Evolutionary conservation across 2,888 invertebrate genomes (phyloP), one percentile per base, ranked within the genome.

Genomic region (Tetramorium bicarinatum): DNA sequence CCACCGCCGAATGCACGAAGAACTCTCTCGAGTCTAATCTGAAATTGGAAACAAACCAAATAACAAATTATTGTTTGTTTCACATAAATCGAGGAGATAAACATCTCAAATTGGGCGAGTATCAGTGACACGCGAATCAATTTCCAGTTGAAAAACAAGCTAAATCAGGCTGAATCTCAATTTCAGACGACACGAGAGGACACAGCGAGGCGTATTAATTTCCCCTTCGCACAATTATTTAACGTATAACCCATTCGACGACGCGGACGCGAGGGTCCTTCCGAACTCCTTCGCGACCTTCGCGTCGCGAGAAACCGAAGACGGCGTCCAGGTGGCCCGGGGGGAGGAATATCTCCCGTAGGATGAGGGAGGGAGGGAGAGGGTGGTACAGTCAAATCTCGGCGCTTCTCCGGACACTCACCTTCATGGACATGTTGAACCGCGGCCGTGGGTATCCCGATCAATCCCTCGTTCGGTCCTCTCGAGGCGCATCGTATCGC

Each of bases 381-480:
- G 18, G 29, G 4, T 0, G 7, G 1, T 13, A 41, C 6, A 9
- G 13, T 7, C n/a, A 21, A 21, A 64, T 64, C 64, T 44, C 44
- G 64, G 21, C 21, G 41, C 0, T 15, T 41, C 21, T 41, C 21
- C 21, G 56, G 2, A n/a, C 13, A 82, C 89, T 87, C 77, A 91
- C 91, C 90, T 91, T 91, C 91, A 91, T 91, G 72, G 91, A 91
- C 91, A 91, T 91, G 66, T 85, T 90, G 59, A 76, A 67, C 18
- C 62, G 29, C 41, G 49, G 52, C 38, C 7, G 56, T 47, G 25
- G 2, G 49, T 59, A 34, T 21, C 7, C 15, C 38, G 71, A 71
- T 71, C 71, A 71, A 79, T 79, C 59, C 11, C 11, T 67, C 47
- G 71, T 47, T 47, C 15, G 8, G 13, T 47, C 59, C 59, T 59